Base-by-base conservation (phyloP, 2,113 vertebrate species). In the Clarias batrachus region DNA sequence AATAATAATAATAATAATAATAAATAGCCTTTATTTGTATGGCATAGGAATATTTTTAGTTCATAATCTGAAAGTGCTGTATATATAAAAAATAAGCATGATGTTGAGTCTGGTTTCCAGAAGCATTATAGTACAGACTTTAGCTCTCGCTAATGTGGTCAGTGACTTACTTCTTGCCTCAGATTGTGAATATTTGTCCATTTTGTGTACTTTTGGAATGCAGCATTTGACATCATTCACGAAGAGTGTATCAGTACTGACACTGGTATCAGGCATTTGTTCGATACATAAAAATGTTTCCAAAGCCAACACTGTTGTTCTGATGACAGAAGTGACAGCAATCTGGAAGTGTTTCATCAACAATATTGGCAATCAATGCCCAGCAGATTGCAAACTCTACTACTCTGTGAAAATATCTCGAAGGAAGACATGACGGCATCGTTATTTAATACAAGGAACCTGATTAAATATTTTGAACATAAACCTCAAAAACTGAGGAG, bases 1-100 rank as follows among this genome's bases (percentile, higher is more conserved):
- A 19, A 54, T 77, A 56, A 56, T 54, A 56, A 76, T 76, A 78
- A 78, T 57, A 78, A 41, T 23, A 73, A 41, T 21, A 70, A 70
- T 73, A 48, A 48, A 27, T 66, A 66, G 12, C 4, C n/a, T 21
- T 12, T 16, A 56, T 56, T 48, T 77, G 23, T 77, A 77, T 77
- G 73, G 11, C 27, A 13, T 71, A 37, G 73, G 11, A 54, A 13
- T 71, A 37, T 37, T 41, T 59, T n/a, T 25, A 3, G 37, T 73
- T 41, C 19, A 41, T 23, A 23, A 33, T 70, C 66, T 70, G 30
- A 33, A 74, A 56, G 12, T 77, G 16, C 8, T 59, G 77, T 79
- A 33, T 17, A 59, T 57, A 33, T 59, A 9, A 59, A 33, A 80
- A 11, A 60, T 23, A 23, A 80, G 27, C 17, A 60, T 23, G 56